Evolutionary conservation across 1,140 invertebrate genomes (phyloP).

Genomic region (Bombus cullumanus): DNA sequence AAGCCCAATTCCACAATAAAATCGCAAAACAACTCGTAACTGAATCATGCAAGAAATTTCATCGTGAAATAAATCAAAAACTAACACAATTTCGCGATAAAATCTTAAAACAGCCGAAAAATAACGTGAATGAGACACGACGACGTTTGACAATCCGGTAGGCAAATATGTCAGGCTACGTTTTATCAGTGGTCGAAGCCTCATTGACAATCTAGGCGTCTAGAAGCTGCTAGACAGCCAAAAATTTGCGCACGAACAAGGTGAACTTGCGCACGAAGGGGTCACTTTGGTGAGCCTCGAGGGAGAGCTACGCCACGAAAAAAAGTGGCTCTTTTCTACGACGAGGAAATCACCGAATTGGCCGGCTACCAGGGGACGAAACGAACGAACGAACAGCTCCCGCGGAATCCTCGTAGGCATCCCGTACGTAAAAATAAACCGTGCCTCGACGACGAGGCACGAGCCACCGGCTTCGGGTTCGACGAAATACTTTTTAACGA

Average conservation of each 20-base stretch:
- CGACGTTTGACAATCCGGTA: conserved; percentile 26
- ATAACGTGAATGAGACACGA: conserved; percentile 16
- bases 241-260: conserved; percentile 9
- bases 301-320: background rate
- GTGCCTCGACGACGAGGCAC: conserved; percentile 5
- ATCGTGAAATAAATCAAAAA: no score
- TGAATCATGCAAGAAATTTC: no score
- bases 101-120: no score
- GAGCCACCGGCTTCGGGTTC: conserved; percentile 7
- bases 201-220: conserved; percentile 1
- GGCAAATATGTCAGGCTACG: conserved; percentile 14
- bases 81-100: no score
- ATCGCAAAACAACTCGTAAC: background rate
- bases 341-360: conserved; percentile 57
- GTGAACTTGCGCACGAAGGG: background rate
- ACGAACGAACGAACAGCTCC: conserved; percentile 40
- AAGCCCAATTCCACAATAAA: background rate
- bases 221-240: background rate
- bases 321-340: conserved; percentile 23
- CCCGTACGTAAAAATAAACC: conserved; percentile 56
- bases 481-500: conserved; percentile 51
- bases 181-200: background rate
- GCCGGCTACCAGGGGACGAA: conserved; percentile 54
- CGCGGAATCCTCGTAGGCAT: conserved; percentile 58
- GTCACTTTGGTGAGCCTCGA: conserved; percentile 41